A percentile compares a stretch with the other conserved stretches of the same genome.
phyloP scores from a whole-genome alignment of 1,140 invertebrate genomes.

The Augochlora pura region DNA sequence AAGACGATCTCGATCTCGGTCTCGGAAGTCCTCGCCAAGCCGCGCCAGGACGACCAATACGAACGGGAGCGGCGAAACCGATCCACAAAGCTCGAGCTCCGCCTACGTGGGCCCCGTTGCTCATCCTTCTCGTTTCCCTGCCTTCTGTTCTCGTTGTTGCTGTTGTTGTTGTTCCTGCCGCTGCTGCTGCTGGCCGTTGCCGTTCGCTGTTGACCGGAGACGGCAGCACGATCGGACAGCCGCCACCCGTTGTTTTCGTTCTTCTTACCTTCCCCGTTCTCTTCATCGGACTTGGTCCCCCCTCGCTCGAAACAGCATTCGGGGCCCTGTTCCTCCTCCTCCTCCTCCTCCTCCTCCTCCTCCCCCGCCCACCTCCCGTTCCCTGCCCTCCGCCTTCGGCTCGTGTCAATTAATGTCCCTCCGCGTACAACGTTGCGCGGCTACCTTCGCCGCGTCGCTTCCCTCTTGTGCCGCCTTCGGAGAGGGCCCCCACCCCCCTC shows the following conservation, averaged over 20 bases:
- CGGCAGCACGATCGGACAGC: constrained; percentile 44
- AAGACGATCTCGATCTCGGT: constrained; percentile 58
- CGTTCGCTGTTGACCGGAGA: constrained; percentile 27
- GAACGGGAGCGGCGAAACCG: constrained; percentile 68
- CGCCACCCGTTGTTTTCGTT: constrained; percentile 38
- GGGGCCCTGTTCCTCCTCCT: constrained; percentile 42
- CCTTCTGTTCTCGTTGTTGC: constrained; percentile 14
- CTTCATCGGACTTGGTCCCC: not conserved
- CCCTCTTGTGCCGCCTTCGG: constrained; percentile 8
- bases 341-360: too few relatives aligned
- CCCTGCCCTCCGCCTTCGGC: constrained; percentile 49
- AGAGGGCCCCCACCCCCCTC: not conserved
- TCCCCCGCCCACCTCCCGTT: constrained; percentile 48
- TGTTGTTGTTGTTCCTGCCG: constrained; percentile 41
- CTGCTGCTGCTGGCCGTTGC: constrained; percentile 37
- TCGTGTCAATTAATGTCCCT: constrained; percentile 80
- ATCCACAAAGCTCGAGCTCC: constrained; percentile 74
- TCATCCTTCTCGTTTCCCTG: constrained; percentile 34
- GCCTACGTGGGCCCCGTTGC: constrained; percentile 67
- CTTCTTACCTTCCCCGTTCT: not conserved
- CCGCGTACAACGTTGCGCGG: constrained; percentile 60
- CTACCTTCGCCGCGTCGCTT: constrained; percentile 54
- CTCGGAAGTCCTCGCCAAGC: constrained; percentile 34
- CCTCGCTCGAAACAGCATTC: constrained; percentile 15
- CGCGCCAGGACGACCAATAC: constrained; percentile 65